Conservation (phyloP, 1,140 invertebrate genomes). For the Eufriesea mexicana region DNA sequence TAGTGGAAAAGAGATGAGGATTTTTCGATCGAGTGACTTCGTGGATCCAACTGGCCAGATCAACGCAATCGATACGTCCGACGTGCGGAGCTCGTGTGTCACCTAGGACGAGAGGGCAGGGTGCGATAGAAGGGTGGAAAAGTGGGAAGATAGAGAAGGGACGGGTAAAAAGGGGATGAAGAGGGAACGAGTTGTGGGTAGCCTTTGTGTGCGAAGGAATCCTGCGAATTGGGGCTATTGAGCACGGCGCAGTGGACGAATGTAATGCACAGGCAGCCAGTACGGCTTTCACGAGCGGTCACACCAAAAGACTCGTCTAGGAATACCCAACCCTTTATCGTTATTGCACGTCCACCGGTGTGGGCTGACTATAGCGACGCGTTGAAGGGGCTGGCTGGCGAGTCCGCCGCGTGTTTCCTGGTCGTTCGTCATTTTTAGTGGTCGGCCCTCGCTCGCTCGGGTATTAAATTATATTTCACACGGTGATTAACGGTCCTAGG, state of each 20-base stretch:
- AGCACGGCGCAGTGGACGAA: conserved; percentile 46
- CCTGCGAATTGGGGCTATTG: conserved; percentile 61
- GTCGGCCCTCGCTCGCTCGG: conserved; percentile 53
- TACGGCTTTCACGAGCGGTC: conserved; percentile 37
- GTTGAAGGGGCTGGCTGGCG: conserved; percentile 30
- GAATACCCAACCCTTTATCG: conserved; percentile 60
- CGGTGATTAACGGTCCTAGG: conserved; percentile 63
- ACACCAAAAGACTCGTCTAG: conserved; percentile 48
- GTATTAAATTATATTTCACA: conserved; percentile 73
- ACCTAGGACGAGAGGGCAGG: conserved; percentile 1
- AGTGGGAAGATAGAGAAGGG: neutral
- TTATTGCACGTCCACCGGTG: conserved; percentile 53
- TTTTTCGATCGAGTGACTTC: conserved; percentile 35
- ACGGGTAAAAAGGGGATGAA: neutral
- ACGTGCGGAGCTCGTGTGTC: conserved; percentile 5
- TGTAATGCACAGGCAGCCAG: conserved; percentile 57
- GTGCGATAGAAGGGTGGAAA: neutral
- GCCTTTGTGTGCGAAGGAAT: conserved; percentile 52
- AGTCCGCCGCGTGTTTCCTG: conserved; percentile 64
- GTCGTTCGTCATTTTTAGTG: conserved; percentile 68
- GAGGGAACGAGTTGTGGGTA: neutral
- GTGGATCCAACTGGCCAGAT: conserved; percentile 41
- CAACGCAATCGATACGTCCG: conserved; percentile 37
- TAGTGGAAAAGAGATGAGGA: conserved; percentile 28
- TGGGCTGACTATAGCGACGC: conserved; percentile 14